A percentile compares a stretch with the other conserved stretches of the same genome.
These are phyloP conservation scores for Callinectes sapidus DNA, from an alignment of 2,888 invertebrate species.

Conservation along the genomic window DNA sequence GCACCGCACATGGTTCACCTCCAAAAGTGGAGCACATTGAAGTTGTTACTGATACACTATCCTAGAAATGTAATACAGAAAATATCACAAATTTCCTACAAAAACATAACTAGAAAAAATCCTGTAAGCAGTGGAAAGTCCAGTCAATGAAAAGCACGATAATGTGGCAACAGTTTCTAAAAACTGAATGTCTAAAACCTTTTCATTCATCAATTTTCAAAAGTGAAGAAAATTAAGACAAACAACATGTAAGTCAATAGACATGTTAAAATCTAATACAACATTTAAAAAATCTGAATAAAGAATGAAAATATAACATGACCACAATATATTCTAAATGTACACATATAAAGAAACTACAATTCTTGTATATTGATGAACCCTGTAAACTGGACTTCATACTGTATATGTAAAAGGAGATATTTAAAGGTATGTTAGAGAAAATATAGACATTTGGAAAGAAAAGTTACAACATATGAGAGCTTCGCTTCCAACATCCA, in stretches of 20 bases:
- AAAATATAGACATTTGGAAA: neutral
- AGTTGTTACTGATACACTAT: slow-evolving; percentile 30
- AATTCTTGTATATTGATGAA: neutral
- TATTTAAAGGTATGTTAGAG: neutral
- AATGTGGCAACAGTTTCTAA: neutral
- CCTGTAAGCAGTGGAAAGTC: neutral
- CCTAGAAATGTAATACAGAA: neutral
- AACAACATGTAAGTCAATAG: neutral
- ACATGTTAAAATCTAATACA: neutral
- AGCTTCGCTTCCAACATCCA: too few species aligned
- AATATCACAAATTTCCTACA: slow-evolving; percentile 19
- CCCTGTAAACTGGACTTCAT: neutral
- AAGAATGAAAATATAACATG: neutral
- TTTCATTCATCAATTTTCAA: neutral
- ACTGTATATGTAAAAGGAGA: neutral
- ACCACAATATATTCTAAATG: neutral
- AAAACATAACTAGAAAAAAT: neutral
- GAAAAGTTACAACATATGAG: neutral
- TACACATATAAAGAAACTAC: neutral
- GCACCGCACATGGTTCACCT: slow-evolving; percentile 10
- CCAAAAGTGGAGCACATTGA: neutral
- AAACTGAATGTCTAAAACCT: neutral
- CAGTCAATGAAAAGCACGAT: neutral
- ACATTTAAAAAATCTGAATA: neutral
- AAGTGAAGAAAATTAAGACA: neutral